phyloP scores from a whole-genome alignment of 2,113 vertebrate species.

The Etheostoma spectabile region DNA sequence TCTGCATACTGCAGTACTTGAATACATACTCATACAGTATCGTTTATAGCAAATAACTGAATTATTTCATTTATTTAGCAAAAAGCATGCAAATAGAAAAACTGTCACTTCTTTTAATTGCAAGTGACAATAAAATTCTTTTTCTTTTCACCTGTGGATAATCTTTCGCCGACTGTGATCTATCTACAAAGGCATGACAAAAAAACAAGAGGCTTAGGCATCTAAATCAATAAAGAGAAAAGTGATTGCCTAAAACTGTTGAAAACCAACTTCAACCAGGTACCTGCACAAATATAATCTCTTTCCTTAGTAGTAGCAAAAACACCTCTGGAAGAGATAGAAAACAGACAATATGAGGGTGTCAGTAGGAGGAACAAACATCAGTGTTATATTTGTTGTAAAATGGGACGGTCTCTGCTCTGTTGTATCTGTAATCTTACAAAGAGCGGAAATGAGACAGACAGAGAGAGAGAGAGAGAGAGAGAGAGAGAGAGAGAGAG shows the following conservation, averaged over 20 bases:
- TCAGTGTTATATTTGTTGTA: slow-evolving; percentile 43
- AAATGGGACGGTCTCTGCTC: slow-evolving; percentile 31
- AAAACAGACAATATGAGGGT: slow-evolving; percentile 21
- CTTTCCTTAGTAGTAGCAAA: slow-evolving; percentile 55
- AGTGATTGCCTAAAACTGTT: slow-evolving; percentile 82
- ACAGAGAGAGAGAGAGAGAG: slow-evolving; percentile 24
- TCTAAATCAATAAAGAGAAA: slow-evolving; percentile 84
- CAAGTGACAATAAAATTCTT: slow-evolving; percentile 73
- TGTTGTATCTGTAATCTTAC: slow-evolving; percentile 31
- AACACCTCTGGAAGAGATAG: slow-evolving; percentile 52
- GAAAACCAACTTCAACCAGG: slow-evolving; percentile 60
- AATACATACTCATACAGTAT: slow-evolving; percentile 88
- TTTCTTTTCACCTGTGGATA: slow-evolving; percentile 69
- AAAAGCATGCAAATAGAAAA: slow-evolving; percentile 87
- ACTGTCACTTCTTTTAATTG: slow-evolving; percentile 66
- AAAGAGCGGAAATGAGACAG: slow-evolving; percentile 37
- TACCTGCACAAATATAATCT: slow-evolving; percentile 58
- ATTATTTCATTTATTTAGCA: slow-evolving; percentile 86
- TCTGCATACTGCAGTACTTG: slow-evolving; percentile 88
- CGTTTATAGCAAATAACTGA: slow-evolving; percentile 86
- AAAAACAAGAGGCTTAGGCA: slow-evolving; percentile 78
- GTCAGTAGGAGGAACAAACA: slow-evolving; percentile 32
- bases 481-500: slow-evolving; percentile 35
- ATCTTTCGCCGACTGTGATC: slow-evolving; percentile 57
- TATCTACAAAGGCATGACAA: slow-evolving; percentile 80